Conservation (phyloP, 2,888 invertebrate genomes). For the Chrysolina americana region DNA sequence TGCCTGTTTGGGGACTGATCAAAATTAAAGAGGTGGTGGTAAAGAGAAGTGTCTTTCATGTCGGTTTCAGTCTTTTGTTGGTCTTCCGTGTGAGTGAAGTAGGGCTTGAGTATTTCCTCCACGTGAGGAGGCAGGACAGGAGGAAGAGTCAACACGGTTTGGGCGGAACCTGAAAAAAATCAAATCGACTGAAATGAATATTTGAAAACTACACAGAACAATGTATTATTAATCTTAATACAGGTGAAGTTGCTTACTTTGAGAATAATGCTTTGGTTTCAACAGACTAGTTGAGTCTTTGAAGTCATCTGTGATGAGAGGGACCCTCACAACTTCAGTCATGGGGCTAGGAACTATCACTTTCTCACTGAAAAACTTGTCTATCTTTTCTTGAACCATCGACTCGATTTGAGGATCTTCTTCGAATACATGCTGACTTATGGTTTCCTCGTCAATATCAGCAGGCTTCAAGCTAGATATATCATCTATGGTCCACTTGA, state of each 20-base stretch:
- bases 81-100: slow-evolving; percentile 73
- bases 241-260: slow-evolving; percentile 43
- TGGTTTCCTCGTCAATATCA: slow-evolving; percentile 77
- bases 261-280: slow-evolving; percentile 39
- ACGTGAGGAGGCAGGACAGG: slow-evolving; percentile 75
- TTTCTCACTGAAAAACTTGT: slow-evolving; percentile 69
- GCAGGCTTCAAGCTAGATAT: slow-evolving; percentile 78
- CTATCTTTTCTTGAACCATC: slow-evolving; percentile 79
- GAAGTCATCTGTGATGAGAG: slow-evolving; percentile 45
- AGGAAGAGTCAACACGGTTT: slow-evolving; percentile 78
- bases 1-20: slow-evolving; percentile 48
- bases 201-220: neutral
- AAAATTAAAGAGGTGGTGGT: slow-evolving; percentile 64
- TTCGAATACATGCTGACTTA: slow-evolving; percentile 74
- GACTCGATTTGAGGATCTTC: slow-evolving; percentile 78
- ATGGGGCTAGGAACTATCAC: slow-evolving; percentile 68
- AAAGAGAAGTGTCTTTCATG: slow-evolving; percentile 58
- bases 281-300: neutral
- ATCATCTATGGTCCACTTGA: slow-evolving; percentile 79
- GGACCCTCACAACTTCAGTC: slow-evolving; percentile 49
- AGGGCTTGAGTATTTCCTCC: slow-evolving; percentile 76
- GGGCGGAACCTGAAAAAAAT: slow-evolving; percentile 73
- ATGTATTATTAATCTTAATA: too few species aligned
- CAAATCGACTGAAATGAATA: neutral
- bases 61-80: slow-evolving; percentile 54